Percentiles rank a stretch among this genome's conserved stretches.
These are phyloP conservation scores for Pachyuromys duprasi DNA, from an alignment of 2,797 vertebrate genomes.

Conservation along the genomic window DNA sequence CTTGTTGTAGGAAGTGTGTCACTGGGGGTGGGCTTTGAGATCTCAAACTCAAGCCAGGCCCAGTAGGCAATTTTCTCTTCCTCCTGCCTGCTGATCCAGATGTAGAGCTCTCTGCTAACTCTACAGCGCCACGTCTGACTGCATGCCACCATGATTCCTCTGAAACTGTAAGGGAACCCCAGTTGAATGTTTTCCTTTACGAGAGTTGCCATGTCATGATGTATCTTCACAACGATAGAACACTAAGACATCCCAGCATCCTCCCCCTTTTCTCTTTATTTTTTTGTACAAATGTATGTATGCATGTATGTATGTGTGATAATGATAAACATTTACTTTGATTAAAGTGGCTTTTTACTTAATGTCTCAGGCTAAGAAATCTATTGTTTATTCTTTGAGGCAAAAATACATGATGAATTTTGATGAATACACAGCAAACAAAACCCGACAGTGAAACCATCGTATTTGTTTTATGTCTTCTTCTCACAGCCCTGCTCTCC, in stretches of 20 bases:
- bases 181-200: neutral
- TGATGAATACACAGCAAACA: neutral
- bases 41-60: neutral
- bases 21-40: neutral
- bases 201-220: neutral
- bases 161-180: neutral
- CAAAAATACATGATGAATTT: neutral
- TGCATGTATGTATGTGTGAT: neutral
- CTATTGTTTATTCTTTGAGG: slow-evolving; percentile 18
- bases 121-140: neutral
- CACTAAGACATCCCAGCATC: neutral
- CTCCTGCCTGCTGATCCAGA: neutral
- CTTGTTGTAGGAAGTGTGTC: neutral
- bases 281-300: neutral
- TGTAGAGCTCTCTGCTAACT: neutral
- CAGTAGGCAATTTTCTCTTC: neutral
- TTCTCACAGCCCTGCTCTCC: neutral
- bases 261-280: neutral
- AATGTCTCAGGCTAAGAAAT: neutral
- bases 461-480: neutral
- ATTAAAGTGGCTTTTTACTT: neutral
- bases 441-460: neutral
- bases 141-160: neutral
- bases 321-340: neutral
- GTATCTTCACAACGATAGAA: neutral